phyloP scores from a whole-genome alignment of 2,797 vertebrate genomes.

The Oryzias sinensis region DNA sequence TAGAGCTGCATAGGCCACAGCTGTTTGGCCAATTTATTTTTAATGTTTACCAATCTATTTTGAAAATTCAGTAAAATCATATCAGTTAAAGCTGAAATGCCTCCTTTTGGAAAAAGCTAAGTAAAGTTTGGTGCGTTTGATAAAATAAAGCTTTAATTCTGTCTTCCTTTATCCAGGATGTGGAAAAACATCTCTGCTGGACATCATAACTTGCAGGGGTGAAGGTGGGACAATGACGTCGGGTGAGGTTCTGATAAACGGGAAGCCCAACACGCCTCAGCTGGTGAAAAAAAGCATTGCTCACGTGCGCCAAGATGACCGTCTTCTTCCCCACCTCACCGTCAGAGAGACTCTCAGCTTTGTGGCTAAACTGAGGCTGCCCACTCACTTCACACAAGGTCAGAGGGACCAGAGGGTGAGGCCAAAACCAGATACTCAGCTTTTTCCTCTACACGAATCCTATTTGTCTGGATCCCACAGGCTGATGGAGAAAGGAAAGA shows the following conservation, averaged over 20 bases:
- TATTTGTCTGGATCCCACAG: too few species aligned
- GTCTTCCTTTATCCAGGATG: conserved; percentile 72
- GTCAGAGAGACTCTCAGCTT: conserved; percentile 91
- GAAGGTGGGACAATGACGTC: conserved; percentile 83
- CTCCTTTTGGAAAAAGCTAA: background rate
- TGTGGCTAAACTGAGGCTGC: conserved; percentile 89
- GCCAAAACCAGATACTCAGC: background rate
- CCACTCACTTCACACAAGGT: conserved; percentile 84
- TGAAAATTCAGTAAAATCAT: too few species aligned
- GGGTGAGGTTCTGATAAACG: conserved; percentile 87
- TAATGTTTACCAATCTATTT: too few species aligned
- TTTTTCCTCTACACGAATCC: too few species aligned
- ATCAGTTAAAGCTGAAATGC: background rate
- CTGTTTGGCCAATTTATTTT: too few species aligned
- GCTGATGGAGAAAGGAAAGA: background rate
- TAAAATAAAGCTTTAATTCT: too few species aligned
- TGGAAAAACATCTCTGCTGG: conserved; percentile 90
- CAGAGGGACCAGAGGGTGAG: conserved; percentile 90
- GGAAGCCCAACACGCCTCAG: conserved; percentile 81
- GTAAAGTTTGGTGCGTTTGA: background rate
- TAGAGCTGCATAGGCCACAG: background rate
- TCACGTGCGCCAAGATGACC: conserved; percentile 91
- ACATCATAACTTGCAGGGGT: conserved; percentile 90
- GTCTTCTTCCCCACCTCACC: conserved; percentile 90
- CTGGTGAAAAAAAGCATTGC: conserved; percentile 89